phyloP scores from a whole-genome alignment of 2,113 vertebrate genomes.

The Spea bombifrons region DNA sequence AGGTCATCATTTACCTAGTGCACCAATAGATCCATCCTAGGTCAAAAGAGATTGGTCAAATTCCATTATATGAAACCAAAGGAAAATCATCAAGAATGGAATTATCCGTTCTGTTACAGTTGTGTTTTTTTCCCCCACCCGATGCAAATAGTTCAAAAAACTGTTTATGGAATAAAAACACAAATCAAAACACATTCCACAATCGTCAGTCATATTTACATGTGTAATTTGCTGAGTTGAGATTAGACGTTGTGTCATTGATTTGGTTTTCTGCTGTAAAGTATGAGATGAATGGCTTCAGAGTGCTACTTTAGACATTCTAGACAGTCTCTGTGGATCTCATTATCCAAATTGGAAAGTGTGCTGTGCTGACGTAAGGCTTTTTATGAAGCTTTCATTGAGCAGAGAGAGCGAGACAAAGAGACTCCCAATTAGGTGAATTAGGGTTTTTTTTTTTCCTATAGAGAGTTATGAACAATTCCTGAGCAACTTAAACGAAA shows the following conservation, averaged over 20 bases:
- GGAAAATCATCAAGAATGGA: too few relatives aligned
- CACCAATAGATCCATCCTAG: too few relatives aligned
- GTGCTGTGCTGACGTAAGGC: constrained; percentile 24
- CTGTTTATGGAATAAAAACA: too few relatives aligned
- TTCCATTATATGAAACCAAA: too few relatives aligned
- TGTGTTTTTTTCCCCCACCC: too few relatives aligned
- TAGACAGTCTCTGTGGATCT: constrained; percentile 32
- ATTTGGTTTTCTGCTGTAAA: constrained; percentile 1
- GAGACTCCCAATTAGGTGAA: constrained; percentile 17
- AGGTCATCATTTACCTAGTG: too few relatives aligned
- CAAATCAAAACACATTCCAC: too few relatives aligned
- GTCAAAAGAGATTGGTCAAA: too few relatives aligned
- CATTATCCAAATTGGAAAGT: constrained; percentile 39
- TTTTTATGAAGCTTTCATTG: constrained; percentile 34
- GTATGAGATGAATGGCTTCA: constrained; percentile 18
- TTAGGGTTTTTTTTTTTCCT: neutral
- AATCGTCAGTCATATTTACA: neutral
- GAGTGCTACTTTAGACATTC: neutral
- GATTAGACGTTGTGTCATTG: constrained; percentile 2
- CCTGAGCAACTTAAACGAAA: neutral
- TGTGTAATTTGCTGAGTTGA: neutral
- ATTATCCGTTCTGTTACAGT: too few relatives aligned
- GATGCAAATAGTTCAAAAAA: too few relatives aligned
- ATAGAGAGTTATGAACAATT: neutral
- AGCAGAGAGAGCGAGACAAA: neutral